A percentile compares a stretch with the other conserved stretches of the same genome.
Conservation (phyloP, 2,113 vertebrate genomes). For the Coturnix japonica region DNA sequence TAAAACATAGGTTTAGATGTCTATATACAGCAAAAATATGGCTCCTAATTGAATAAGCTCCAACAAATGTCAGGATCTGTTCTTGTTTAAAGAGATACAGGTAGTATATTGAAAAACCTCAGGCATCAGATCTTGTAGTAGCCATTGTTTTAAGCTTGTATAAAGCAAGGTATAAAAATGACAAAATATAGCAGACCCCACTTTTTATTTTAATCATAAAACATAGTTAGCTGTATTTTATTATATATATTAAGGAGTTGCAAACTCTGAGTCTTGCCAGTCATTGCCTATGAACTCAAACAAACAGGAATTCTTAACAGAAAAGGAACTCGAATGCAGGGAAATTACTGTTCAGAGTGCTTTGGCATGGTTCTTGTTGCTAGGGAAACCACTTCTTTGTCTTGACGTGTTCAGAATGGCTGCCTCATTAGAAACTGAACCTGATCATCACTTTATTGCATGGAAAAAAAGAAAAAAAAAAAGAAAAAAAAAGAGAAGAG, state of each 20-base stretch:
- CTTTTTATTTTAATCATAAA: conserved; percentile 19
- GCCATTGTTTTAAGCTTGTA: neutral
- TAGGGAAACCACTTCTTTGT: conserved; percentile 83
- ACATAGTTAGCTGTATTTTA: conserved; percentile 10
- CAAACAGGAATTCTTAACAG: conserved; percentile 67
- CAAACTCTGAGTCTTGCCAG: conserved; percentile 66
- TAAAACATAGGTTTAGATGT: neutral
- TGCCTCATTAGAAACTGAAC: conserved; percentile 77
- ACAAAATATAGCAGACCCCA: neutral
- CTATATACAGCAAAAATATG: neutral
- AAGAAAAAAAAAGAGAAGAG: conserved; percentile 59
- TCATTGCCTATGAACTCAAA: conserved; percentile 67
- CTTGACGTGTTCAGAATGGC: conserved; percentile 83
- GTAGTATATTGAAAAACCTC: neutral
- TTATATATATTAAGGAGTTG: neutral
- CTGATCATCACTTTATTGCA: conserved; percentile 58
- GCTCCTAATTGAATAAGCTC: neutral
- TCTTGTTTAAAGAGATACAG: neutral
- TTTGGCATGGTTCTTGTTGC: conserved; percentile 79
- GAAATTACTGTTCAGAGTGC: conserved; percentile 76
- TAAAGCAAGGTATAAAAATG: neutral
- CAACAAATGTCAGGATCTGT: neutral
- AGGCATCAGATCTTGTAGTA: neutral
- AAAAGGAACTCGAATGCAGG: conserved; percentile 62
- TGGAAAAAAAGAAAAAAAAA: conserved; percentile 63